Base-by-base conservation (phyloP, 2,113 vertebrate species). In the Malurus cyaneus region DNA sequence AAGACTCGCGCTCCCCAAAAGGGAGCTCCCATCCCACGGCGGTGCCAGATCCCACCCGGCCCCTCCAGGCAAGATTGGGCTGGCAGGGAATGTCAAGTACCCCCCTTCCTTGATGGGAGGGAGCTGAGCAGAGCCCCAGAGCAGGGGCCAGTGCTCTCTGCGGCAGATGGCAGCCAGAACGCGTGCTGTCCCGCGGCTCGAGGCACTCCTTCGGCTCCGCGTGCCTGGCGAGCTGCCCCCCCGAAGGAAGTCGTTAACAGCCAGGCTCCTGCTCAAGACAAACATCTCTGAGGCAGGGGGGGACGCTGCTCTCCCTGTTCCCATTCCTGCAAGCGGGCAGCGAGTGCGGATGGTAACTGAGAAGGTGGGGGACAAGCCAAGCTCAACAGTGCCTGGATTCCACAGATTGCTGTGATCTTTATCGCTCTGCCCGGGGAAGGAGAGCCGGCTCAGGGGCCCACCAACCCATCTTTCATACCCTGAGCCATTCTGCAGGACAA, bases 121-220 rank as follows among this genome's bases (percentile, higher is more conserved):
- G 42, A 79, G 53, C 69, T 5, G 8, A 61, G 24, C 66, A 49
- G 62, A 74, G 74, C 31, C 31, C 20, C 25, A 9, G 46, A 59
- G 74, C 49, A 26, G n/a, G 49, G 39, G 60, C 26, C 3, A 1
- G 0, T 5, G 9, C 5, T 7, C 57, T 29, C 8, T 2, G 18
- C 1, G 5, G 54, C 44, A 4, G 0, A 47, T 5, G 25, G 88
- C 53, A 56, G 87, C 21, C 62, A 78, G 92, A 49, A 56, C 1
- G 0, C 0, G 2, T 18, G 2, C 52, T 0, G 0, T 21, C 21
- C 32, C 6, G 9, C 15, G 1, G 76, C 62, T 86, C 4, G 3
- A 5, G 8, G 5, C 0, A 1, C 39, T 66, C 74, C 36, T 5
- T 16, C 0, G 0, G 28, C 71, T 70, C 71, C 5, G 0, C 0